Evolutionary conservation across 2,888 invertebrate species (phyloP).

Genomic region (Resseliella maxima): DNA sequence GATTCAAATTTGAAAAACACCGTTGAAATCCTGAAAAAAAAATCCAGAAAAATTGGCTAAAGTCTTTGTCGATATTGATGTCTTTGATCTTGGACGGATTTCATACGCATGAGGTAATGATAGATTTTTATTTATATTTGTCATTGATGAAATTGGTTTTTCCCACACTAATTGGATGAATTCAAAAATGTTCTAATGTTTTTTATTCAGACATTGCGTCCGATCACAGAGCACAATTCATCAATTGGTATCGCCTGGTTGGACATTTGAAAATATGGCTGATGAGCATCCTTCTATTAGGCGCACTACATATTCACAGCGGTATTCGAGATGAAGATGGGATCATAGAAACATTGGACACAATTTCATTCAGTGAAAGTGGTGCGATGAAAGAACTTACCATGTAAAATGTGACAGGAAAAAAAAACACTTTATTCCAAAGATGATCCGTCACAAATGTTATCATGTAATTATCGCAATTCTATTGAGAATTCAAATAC

Average conservation of each 20-base stretch:
- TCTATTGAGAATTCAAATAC: too few relatives aligned
- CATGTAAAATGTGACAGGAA: background rate
- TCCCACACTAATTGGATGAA: too few relatives aligned
- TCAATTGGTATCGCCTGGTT: conserved; percentile 93
- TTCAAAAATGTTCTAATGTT: background rate
- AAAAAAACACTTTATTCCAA: too few relatives aligned
- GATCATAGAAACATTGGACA: background rate
- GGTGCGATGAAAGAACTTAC: background rate
- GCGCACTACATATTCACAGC: conserved; percentile 56
- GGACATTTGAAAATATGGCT: conserved; percentile 84
- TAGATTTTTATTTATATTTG: background rate
- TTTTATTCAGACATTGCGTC: conserved; percentile 74
- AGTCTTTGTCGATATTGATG: conserved; percentile 91
- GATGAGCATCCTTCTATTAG: conserved; percentile 61
- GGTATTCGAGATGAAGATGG: background rate
- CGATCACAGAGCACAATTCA: conserved; percentile 73
- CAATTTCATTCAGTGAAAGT: conserved; percentile 3
- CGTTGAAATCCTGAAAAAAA: conserved; percentile 65
- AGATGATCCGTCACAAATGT: too few relatives aligned
- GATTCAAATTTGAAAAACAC: conserved; percentile 73
- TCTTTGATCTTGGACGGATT: conserved; percentile 94
- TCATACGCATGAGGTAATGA: conserved; percentile 77
- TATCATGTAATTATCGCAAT: too few relatives aligned
- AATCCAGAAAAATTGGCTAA: conserved; percentile 71
- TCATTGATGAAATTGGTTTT: background rate